Evolutionary conservation across 2,797 vertebrate species (phyloP), one percentile per base, ranked within the genome.

Genomic region (Microctenopoma stevenorrisi): DNA sequence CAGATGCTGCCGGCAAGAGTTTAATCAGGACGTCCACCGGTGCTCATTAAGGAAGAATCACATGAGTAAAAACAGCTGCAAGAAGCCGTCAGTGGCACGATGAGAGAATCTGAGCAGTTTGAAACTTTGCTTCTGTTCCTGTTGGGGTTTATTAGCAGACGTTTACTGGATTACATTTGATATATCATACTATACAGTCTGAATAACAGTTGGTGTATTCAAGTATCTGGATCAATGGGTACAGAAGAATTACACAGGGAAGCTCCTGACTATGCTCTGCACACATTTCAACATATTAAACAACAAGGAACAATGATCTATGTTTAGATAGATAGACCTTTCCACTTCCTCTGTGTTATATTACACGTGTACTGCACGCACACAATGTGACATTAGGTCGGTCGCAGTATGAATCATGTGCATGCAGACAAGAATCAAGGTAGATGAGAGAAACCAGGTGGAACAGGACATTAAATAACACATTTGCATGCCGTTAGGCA

Each of bases 21-120:
- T 70, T 50, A 54, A 53, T 60, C 43, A 58, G 52, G 12, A 72
- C 44, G 53, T 72, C 52, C 47, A 18, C 53, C 14, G 10, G 26
- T 1, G 1, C 51, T 71, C 57, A 13, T 65, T 54, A 62, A 76
- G 44, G 18, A 60, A 64, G 71, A 38, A 66, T 69, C 57, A 37
- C 56, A 68, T 35, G 22, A 22, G 22, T 22, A 22, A 47, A 38
- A 69, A 72, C 53, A 18, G 62, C 51, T 42, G n/a, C 9, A 15
- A 22, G 28, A 47, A 26, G 37, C 55, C 18, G 33, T 57, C 12
- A n/a, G 9, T 16, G 28, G n/a, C 11, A 8, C 7, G 48, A 37
- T 0, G 9, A 18, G 11, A 43, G 9, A 25, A 40, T 9, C 22
- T 16, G 33, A 64, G 13, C 9, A 1, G 18, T 47, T 3, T 5